phyloP scores from a whole-genome alignment of 35 echinoderm and acorn worm species.

The Strongylocentrotus purpuratus region DNA sequence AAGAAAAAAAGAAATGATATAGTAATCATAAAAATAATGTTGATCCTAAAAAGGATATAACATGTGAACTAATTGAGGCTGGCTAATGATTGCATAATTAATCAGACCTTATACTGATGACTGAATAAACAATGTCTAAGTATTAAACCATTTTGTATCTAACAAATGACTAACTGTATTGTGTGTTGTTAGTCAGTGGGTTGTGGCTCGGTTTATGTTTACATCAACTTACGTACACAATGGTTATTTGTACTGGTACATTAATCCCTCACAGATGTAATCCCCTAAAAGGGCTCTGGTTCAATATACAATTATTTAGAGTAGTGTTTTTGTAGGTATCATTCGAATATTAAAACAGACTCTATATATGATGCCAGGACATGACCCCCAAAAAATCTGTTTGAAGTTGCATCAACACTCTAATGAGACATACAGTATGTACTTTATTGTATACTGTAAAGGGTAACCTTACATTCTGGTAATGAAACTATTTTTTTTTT shows the following conservation, averaged over 20 bases:
- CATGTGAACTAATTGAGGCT: not conserved
- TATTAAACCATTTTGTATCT: not conserved
- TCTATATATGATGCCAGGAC: too few relatives aligned
- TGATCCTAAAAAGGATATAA: too few relatives aligned
- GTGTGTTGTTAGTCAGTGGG: not conserved
- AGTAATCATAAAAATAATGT: too few relatives aligned
- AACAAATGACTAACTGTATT: not conserved
- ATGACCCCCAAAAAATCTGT: too few relatives aligned
- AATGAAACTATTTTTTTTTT: too few relatives aligned
- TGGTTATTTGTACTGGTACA: not conserved
- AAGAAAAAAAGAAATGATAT: too few relatives aligned
- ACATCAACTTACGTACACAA: too few relatives aligned
- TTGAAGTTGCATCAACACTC: too few relatives aligned
- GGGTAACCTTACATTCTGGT: too few relatives aligned
- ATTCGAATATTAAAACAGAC: not conserved
- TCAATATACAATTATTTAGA: not conserved
- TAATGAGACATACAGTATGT: too few relatives aligned
- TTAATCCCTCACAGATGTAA: not conserved
- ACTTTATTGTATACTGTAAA: too few relatives aligned
- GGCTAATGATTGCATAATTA: not conserved
- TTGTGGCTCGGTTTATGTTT: not conserved
- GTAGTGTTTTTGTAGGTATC: not conserved
- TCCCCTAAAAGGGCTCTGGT: not conserved
- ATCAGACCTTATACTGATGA: not conserved
- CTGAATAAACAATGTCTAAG: not conserved